phyloP scores from a whole-genome alignment of 2,113 vertebrate genomes.

The Lota lota region DNA sequence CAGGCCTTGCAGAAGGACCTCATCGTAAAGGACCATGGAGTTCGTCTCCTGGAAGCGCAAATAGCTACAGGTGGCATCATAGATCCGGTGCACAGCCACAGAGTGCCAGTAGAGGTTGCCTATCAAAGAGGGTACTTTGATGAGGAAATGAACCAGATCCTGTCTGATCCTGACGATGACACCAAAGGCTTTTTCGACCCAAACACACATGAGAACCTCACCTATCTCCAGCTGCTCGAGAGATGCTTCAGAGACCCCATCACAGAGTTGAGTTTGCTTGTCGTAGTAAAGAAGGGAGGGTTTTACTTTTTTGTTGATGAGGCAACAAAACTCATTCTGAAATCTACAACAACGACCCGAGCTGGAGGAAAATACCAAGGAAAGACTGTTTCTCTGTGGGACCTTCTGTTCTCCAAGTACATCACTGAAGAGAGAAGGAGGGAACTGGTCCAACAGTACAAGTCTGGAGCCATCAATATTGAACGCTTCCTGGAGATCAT shows the following conservation, averaged over 20 bases:
- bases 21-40: conserved; percentile 58
- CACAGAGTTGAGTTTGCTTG: neutral
- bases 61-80: conserved; percentile 80
- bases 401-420: conserved; percentile 71
- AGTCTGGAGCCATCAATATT: conserved; percentile 50
- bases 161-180: conserved; percentile 68
- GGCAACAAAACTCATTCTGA: conserved; percentile 40
- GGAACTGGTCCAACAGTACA: conserved; percentile 58
- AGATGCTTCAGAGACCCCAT: neutral
- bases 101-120: conserved; percentile 78
- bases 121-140: conserved; percentile 79
- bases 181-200: conserved; percentile 16
- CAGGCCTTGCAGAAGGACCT: conserved; percentile 72
- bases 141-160: conserved; percentile 76
- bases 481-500: conserved; percentile 51
- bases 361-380: conserved; percentile 60
- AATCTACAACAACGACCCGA: conserved; percentile 41
- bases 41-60: conserved; percentile 65
- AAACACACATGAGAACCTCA: conserved; percentile 2
- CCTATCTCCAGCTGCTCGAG: neutral
- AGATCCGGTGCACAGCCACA: conserved; percentile 74
- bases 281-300: conserved; percentile 49
- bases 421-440: conserved; percentile 56
- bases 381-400: conserved; percentile 62
- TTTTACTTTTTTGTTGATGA: conserved; percentile 61